Evolutionary conservation across 1,140 invertebrate genomes (phyloP), one percentile per base, ranked within the genome.

Genomic region (Spodoptera litura): DNA sequence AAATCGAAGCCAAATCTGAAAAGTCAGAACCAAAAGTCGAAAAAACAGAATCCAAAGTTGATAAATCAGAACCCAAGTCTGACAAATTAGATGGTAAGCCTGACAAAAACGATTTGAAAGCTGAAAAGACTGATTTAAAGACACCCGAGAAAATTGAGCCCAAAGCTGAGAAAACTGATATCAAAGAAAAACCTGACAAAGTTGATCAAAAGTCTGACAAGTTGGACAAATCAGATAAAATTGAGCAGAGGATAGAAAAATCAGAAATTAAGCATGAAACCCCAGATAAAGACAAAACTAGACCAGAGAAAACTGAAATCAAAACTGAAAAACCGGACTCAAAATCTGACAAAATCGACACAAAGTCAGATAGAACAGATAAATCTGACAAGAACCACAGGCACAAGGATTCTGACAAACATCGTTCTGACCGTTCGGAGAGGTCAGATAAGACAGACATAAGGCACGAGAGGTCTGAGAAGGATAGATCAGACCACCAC

Each of bases 401-500:
- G 15, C 71, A 78, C 49, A 81, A 76, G 20, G 52, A 62, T 25
- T 66, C 62, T 70, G 78, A 81, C 13, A 81, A 81, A 58, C 64
- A 78, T 10, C 64, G 79, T 51, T 66, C 58, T 6, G 83, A 85
- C 4, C 82, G 80, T 72, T 31, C 78, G 4, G 87, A 85, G 13
- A 62, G 59, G 11, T 83, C 85, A 8, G 87, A 91, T 6, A 61
- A 61, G 27, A 61, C 58, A 61, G 58, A 66, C 10, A 11, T 49
- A 25, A 49, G 62, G 15, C 62, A 66, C 10, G 87, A 85, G 12
- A 58, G 70, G 10, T 83, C 85, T 4, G 87, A 91, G 1, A 91
- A 88, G 3, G 86, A 91, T 9, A 66, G 62, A 15, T 66, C 62
- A 66, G 90, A 92, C 9, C 88, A 91, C 44, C 89, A 93, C 66